Evolutionary conservation across 2,888 invertebrate genomes (phyloP), one percentile per base, ranked within the genome.

Genomic region (Hydriomena furcata): DNA sequence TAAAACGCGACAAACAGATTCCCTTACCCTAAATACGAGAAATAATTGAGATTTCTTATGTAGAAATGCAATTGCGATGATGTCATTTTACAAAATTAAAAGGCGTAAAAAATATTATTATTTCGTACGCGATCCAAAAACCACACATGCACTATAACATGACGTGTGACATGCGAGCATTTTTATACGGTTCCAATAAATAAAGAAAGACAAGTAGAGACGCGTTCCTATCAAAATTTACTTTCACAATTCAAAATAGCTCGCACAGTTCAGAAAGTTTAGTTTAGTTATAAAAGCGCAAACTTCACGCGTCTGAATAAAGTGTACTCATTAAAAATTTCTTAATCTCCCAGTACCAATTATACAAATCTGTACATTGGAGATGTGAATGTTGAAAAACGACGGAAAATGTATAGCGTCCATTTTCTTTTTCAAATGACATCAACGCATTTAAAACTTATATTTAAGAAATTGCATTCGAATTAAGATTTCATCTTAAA

Each of bases 11-110:
- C 45, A 1, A n/a, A 7, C 23, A 5, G 5, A 7, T 20, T 31
- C 37, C 40, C 57, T 44, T 58, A 44, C 12, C n/a, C n/a, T n/a
- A n/a, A n/a, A 35, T 20, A 46, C 34, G 40, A 53, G 10, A 55
- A 50, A 51, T 49, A 46, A 58, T 32, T 61, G 61, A 61, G 61
- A 61, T 59, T 61, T 59, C 61, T 53, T 60, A 55, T 35, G 21
- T 55, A 61, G 55, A 61, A 61, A 61, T 59, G 59, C 59, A 42
- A 1, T 11, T 17, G 8, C 42, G 52, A 31, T 30, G 47, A 52
- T 43, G 52, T 52, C 52, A 47, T 35, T 43, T 23, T 12, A 44
- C 7, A 36, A 30, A 13, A 7, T 2, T n/a, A 8, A 5, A 20
- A n/a, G n/a, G 1, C 8, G 20, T 12, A 21, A 11, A 40, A 10